Percentiles rank a stretch among this genome's conserved stretches.
phyloP scores from a whole-genome alignment of 1,140 invertebrate species.

The Caligus rogercresseyi region DNA sequence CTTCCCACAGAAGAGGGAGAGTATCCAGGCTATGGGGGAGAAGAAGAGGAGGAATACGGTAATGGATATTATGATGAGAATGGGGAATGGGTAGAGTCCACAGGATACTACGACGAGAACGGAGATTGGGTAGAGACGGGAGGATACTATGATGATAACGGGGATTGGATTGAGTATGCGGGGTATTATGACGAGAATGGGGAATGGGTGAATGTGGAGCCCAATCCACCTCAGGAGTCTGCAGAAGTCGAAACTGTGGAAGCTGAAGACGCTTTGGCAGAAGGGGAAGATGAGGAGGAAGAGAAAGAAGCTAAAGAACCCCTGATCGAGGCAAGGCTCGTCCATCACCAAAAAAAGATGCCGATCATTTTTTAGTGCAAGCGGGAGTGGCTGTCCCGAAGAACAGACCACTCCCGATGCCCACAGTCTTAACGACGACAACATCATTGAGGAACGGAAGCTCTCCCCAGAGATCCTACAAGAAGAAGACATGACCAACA shows the following conservation, averaged over 20 bases:
- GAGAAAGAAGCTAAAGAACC: background rate
- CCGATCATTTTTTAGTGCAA: conserved; percentile 19
- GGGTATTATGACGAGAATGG: conserved; percentile 18
- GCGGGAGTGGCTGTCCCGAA: conserved; percentile 15
- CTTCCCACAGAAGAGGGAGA: background rate
- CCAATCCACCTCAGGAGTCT: background rate
- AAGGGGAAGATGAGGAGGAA: background rate
- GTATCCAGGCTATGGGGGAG: too few relatives aligned
- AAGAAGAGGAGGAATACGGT: background rate
- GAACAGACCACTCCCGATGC: conserved; percentile 13
- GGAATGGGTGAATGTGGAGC: conserved; percentile 12
- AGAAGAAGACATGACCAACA: background rate
- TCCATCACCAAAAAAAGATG: too few relatives aligned
- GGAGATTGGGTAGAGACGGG: conserved; percentile 15
- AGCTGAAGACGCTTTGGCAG: too few relatives aligned
- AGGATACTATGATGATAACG: conserved; percentile 18
- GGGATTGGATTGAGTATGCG: conserved; percentile 16
- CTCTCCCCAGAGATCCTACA: background rate
- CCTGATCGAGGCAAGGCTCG: background rate
- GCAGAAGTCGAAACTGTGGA: background rate
- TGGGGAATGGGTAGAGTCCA: conserved; percentile 15
- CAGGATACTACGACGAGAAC: conserved; percentile 18
- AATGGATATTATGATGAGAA: conserved; percentile 17
- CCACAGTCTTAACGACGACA: background rate
- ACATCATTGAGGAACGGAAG: too few relatives aligned